Base-by-base conservation (phyloP, 1,140 invertebrate genomes). In the Homarus americanus region DNA sequence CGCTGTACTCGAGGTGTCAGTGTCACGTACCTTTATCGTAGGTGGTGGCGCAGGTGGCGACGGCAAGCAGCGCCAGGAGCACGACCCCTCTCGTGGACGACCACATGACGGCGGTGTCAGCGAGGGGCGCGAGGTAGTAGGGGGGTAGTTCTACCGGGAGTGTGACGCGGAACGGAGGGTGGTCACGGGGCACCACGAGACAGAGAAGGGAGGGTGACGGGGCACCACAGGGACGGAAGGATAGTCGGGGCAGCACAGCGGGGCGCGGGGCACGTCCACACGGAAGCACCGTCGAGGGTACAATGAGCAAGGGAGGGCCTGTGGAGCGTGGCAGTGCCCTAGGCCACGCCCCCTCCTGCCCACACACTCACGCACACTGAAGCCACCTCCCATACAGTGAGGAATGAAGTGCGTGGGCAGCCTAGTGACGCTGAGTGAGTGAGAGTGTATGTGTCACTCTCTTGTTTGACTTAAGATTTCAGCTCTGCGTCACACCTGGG, bases 311-410 rank as follows among this genome's bases (percentile, higher is more conserved):
- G 63, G n/a, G 63, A 32, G n/a, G n/a, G 28, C 5, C 5, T 69
- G 63, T 69, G 63, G 5, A 7, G n/a, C 5, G 5, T 28, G n/a
- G 63, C n/a, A 7, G n/a, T 4, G 1, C 63, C 63, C 12, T 9
- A 4, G 3, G 58, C 15, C 20, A 15, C n/a, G n/a, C 63, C 63
- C 63, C n/a, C 63, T 69, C n/a, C 63, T 69, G n/a, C 63, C 63
- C 63, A 69, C 63, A 69, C n/a, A 69, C 63, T 32, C 63, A 69
- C 63, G 2, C 73, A 76, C 40, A 76, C 73, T n/a, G n/a, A n/a
- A n/a, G n/a, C n/a, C n/a, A n/a, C n/a, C n/a, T n/a, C n/a, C n/a
- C n/a, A n/a, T n/a, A n/a, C n/a, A n/a, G n/a, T n/a, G n/a, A n/a
- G n/a, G n/a, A n/a, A n/a, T n/a, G n/a, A n/a, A n/a, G n/a, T n/a